These are phyloP conservation scores for Melinaea marsaeus DNA, from an alignment of 2,888 invertebrate species.

Conservation along the genomic window DNA sequence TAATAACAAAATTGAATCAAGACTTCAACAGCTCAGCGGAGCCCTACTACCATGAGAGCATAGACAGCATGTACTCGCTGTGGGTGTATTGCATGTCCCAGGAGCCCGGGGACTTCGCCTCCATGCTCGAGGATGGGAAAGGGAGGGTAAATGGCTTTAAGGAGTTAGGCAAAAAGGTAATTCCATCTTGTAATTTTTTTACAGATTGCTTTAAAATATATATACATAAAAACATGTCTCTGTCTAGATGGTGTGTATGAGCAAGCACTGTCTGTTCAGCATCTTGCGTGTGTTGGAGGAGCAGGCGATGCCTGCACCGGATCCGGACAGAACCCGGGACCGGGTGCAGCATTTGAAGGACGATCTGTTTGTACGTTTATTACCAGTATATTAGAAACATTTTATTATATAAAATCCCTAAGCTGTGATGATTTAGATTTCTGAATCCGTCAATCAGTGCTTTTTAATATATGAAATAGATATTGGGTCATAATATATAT, in stretches of 20 bases:
- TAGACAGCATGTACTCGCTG: slow-evolving; percentile 79
- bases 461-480: too few species aligned
- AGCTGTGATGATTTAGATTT: neutral
- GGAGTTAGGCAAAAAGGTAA: slow-evolving; percentile 78
- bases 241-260: slow-evolving; percentile 69
- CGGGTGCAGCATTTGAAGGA: slow-evolving; percentile 79
- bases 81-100: slow-evolving; percentile 88
- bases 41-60: slow-evolving; percentile 59
- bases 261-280: slow-evolving; percentile 82
- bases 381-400: neutral
- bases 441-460: too few species aligned
- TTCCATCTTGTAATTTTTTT: neutral
- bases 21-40: slow-evolving; percentile 41
- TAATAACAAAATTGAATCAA: slow-evolving; percentile 47
- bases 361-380: slow-evolving; percentile 79
- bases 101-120: slow-evolving; percentile 81
- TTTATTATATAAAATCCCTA: neutral
- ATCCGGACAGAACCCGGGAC: slow-evolving; percentile 80
- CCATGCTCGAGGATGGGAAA: slow-evolving; percentile 79
- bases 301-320: slow-evolving; percentile 76
- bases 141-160: slow-evolving; percentile 59
- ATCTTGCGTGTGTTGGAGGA: slow-evolving; percentile 81
- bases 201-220: neutral
- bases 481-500: too few species aligned
- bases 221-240: neutral